Evolutionary conservation across 2,797 vertebrate species (phyloP), one percentile per base, ranked within the genome.

Genomic region (Ataeniobius toweri): DNA sequence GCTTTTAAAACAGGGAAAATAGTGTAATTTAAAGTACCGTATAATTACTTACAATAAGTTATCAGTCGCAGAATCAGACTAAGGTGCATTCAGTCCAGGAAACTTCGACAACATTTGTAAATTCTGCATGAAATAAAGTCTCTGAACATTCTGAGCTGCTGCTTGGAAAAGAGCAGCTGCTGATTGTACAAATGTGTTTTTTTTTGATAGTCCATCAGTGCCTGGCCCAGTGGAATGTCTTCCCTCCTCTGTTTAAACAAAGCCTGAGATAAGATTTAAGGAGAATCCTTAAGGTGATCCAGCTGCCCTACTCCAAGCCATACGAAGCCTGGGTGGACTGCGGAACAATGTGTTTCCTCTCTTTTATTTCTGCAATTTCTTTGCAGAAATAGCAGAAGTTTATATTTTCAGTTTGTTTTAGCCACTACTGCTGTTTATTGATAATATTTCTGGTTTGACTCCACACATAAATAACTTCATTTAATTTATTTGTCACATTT

Each of bases 181-280:
- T 91, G 86, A 90, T 92, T 89, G 77, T 86, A 74, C 82, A 85
- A 93, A 59, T 28, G 55, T 58, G n/a, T n/a, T 59, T 74, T 46
- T 46, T 16, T n/a, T 74, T 91, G 91, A 94, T 91, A 83, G 91
- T 90, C 90, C 88, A 91, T 89, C 86, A 85, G 83, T 83, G 86
- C 81, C 55, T 73, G 84, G 75, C 89, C 81, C 79, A 69, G 86
- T 90, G 93, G 92, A 95, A 94, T 93, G 94, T 92, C 89, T 93
- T 86, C 88, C 86, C 92, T 94, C 86, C 81, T 80, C 91, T 94
- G 91, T 95, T 94, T 95, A 95, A 95, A 94, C 94, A 96, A 91
- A 93, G 90, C 77, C 88, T n/a, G 55, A 91, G 95, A 96, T 96
- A 95, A 95, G 95, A 95, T 94, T 94, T 93, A 89, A 94, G 94